These are phyloP conservation scores for Irena cyanogastra DNA, from an alignment of 2,113 vertebrate species.

Conservation along the genomic window DNA sequence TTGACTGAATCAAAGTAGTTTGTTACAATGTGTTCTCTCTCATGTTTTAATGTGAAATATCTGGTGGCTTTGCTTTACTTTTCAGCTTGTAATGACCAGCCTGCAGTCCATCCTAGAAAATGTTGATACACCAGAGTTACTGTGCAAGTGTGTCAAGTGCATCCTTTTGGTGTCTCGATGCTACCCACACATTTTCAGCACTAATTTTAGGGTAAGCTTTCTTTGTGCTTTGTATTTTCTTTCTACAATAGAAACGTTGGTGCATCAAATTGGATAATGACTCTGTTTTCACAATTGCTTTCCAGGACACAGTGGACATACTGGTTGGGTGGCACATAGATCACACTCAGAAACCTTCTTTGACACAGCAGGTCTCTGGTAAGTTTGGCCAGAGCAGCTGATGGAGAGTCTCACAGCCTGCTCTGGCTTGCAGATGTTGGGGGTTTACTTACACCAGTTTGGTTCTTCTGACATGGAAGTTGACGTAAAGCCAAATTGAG, in stretches of 20 bases:
- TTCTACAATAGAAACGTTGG: not conserved
- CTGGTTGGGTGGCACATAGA: conserved; percentile 99
- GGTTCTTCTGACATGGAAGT: not conserved
- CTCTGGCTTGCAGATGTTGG: not conserved
- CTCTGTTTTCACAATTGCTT: not conserved
- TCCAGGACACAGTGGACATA: conserved; percentile 96
- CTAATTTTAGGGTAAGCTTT: conserved; percentile 91
- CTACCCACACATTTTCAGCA: conserved; percentile 98
- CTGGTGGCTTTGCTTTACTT: conserved; percentile 7
- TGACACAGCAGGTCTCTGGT: conserved; percentile 96
- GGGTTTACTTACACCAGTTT: not conserved
- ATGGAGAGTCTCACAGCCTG: not conserved
- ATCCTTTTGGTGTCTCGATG: conserved; percentile 94
- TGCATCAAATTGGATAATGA: not conserved
- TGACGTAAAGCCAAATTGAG: not conserved
- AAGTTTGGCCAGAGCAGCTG: conserved; percentile 34
- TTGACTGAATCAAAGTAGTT: not conserved
- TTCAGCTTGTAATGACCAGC: conserved; percentile 95
- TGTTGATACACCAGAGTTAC: conserved; percentile 96
- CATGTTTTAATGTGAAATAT: not conserved
- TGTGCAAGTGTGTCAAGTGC: conserved; percentile 95
- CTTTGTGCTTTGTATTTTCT: not conserved
- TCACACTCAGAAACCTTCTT: conserved; percentile 91
- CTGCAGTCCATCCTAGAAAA: conserved; percentile 97
- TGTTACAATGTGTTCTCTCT: not conserved